Conservation (phyloP, 2,113 vertebrate species). For the Galeopterus variegatus region DNA sequence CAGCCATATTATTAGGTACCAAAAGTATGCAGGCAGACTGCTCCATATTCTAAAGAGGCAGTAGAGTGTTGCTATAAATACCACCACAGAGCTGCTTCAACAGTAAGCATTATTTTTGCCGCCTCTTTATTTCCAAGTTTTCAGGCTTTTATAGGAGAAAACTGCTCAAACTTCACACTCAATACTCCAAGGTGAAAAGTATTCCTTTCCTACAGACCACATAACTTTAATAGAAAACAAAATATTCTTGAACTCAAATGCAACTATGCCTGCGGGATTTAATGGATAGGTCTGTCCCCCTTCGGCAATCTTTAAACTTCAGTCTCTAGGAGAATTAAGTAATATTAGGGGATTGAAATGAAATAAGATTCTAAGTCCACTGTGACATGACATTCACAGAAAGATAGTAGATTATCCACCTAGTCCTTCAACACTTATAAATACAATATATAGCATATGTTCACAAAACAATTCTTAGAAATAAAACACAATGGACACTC, state of each 20-base stretch:
- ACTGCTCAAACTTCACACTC: slow-evolving; percentile 49
- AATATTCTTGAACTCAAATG: slow-evolving; percentile 76
- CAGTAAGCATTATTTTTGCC: neutral
- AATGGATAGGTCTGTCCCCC: slow-evolving; percentile 58
- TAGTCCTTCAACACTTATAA: slow-evolving; percentile 76
- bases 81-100: neutral
- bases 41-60: fast-evolving
- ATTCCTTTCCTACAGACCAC: slow-evolving; percentile 60
- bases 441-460: slow-evolving; percentile 80
- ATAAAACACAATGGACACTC: slow-evolving; percentile 76
- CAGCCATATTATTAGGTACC: neutral
- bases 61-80: neutral
- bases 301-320: slow-evolving; percentile 74
- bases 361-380: slow-evolving; percentile 80
- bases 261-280: slow-evolving; percentile 65
- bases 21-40: neutral
- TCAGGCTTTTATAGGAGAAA: slow-evolving; percentile 34
- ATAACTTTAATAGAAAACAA: slow-evolving; percentile 76
- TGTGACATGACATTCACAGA: slow-evolving; percentile 80
- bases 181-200: slow-evolving; percentile 69
- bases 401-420: slow-evolving; percentile 81
- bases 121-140: slow-evolving; percentile 69
- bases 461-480: slow-evolving; percentile 84
- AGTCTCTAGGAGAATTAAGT: slow-evolving; percentile 77
- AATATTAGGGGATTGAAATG: slow-evolving; percentile 82